Conservation (phyloP, 1,140 invertebrate genomes). For the Bombyx mori region DNA sequence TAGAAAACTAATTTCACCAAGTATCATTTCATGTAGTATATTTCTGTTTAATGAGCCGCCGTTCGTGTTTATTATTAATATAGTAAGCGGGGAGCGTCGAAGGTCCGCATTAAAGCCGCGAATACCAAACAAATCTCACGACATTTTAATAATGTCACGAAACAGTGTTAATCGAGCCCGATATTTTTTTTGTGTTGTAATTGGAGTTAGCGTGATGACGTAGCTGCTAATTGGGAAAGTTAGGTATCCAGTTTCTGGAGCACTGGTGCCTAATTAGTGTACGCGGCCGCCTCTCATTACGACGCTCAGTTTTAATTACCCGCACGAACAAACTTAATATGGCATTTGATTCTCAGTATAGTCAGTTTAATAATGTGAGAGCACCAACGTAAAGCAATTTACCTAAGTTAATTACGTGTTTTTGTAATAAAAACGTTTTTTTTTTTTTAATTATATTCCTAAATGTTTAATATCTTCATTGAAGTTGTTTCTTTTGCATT, state of each 20-base stretch:
- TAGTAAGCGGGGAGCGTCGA: background rate
- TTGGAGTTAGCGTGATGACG: constrained; percentile 23
- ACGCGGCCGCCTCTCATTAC: constrained; percentile 39
- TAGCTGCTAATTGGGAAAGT: constrained; percentile 51
- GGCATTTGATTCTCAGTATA: constrained; percentile 22
- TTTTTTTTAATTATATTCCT: no score
- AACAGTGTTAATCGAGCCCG: constrained; percentile 6
- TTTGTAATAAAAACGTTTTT: background rate
- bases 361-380: constrained; percentile 5
- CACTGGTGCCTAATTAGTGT: constrained; percentile 48
- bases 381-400: constrained; percentile 4
- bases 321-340: constrained; percentile 36
- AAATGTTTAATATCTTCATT: no score
- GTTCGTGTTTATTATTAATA: constrained; percentile 8
- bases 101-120: background rate
- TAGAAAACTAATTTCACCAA: constrained; percentile 64
- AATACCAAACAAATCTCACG: constrained; percentile 4
- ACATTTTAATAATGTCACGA: background rate
- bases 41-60: constrained; percentile 36
- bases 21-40: constrained; percentile 40
- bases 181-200: constrained; percentile 20
- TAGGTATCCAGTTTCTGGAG: constrained; percentile 50
- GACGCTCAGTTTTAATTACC: constrained; percentile 46
- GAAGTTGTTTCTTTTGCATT: no score
- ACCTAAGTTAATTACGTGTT: constrained; percentile 5